Base-by-base conservation (phyloP, 1,140 invertebrate genomes). In the Orius insidiosus region DNA sequence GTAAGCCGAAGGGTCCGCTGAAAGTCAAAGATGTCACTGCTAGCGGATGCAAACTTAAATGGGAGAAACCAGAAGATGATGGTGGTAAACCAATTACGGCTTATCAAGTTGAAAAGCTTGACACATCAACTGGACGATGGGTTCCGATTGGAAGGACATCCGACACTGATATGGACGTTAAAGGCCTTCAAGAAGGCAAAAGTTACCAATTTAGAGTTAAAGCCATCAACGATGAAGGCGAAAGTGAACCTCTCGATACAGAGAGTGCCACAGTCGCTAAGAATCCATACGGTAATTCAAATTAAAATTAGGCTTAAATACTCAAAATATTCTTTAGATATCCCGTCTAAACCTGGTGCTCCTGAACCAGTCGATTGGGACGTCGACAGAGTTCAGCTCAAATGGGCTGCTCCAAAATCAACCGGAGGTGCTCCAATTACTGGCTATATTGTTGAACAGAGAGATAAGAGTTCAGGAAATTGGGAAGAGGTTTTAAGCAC, bases 31-130 rank as follows among this genome's bases (percentile, higher is more conserved):
- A 97, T 61, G 81, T 98, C 11, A 93, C 84, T n/a, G 86, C 89
- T 60, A 79, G 76, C 57, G 72, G 81, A 10, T 90, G 85, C 59
- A 95, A 94, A 56, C 67, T 99, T 1, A 78, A 85, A 56, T 99
- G 95, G 95, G 80, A 92, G 49, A 92, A 93, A 60, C 94, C 95
- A 15, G 88, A 94, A 58, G 94, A 98, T 61, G 94, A 98, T 66
- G 96, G 96, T 56, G 96, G 96, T 24, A 82, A 88, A 59, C 90
- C 90, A 5, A 75, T 98, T n/a, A 82, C 82, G 35, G 87, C 88
- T 13, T 99, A 99, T 60, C 76, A 92, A 43, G 82, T 99, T 5
- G 95, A 99, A 64, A 99, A 98, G 63, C 68, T 94, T 38, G 95
- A 99, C 65, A 80, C 83, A 52, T 74, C 77, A 8, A 93, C 86